Percentiles rank a stretch among this genome's conserved stretches.
Evolutionary conservation across 2,797 vertebrate species (phyloP).

Genomic region (Sebastes glaucus): DNA sequence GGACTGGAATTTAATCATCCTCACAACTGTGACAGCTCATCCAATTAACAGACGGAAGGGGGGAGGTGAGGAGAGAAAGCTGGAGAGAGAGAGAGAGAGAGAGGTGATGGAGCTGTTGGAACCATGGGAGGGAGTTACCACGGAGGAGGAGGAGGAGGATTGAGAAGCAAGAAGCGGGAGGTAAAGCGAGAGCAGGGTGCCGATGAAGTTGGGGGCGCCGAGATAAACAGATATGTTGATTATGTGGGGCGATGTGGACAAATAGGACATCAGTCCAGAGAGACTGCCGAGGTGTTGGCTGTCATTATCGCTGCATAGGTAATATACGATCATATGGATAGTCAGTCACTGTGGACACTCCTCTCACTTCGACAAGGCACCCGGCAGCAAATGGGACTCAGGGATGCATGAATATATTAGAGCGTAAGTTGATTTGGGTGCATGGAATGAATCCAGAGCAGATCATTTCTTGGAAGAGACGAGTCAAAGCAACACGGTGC

Average conservation of each 20-base stretch:
- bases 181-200: background rate
- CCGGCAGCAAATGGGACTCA: background rate
- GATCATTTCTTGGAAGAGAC: conserved; percentile 3
- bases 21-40: conserved; percentile 63
- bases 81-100: background rate
- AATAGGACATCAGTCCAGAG: background rate
- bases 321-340: conserved; percentile 10
- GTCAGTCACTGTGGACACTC: background rate
- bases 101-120: conserved; percentile 36
- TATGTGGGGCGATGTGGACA: background rate
- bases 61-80: conserved; percentile 45
- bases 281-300: background rate
- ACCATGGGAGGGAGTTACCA: conserved; percentile 26
- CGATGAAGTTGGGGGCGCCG: background rate
- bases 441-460: conserved; percentile 36
- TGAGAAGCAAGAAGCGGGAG: conserved; percentile 18
- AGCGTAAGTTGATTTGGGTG: background rate
- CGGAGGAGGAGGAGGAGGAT: background rate
- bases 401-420: conserved; percentile 16
- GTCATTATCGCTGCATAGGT: background rate
- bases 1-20: conserved; percentile 61
- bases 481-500: conserved; percentile 6
- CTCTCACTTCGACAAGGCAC: conserved; percentile 6
- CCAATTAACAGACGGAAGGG: conserved; percentile 64
- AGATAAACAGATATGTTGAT: conserved; percentile 19